A percentile compares a stretch with the other conserved stretches of the same genome.
Conservation (phyloP, 2,888 invertebrate species). For the Eristalis tenax region DNA sequence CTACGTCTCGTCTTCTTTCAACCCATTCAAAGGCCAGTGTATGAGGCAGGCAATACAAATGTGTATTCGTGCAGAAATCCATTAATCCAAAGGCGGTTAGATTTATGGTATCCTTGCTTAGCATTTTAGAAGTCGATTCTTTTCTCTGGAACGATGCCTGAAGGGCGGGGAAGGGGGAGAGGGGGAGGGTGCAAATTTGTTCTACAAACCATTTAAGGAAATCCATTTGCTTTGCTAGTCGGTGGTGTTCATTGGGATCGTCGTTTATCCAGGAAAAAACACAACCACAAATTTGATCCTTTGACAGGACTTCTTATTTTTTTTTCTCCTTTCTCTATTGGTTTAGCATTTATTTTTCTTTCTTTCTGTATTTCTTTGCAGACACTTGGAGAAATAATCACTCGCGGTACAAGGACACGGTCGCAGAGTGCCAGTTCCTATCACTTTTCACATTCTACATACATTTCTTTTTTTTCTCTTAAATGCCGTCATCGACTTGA, state of each 20-base stretch:
- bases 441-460: conserved; percentile 24
- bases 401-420: conserved; percentile 54
- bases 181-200: not conserved
- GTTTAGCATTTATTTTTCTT: conserved; percentile 9
- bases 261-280: conserved; percentile 34
- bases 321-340: conserved; percentile 30
- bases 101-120: not conserved
- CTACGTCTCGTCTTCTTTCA: too few species aligned
- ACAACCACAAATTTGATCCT: conserved; percentile 12
- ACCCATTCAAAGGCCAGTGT: not conserved
- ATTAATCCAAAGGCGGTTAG: conserved; percentile 35
- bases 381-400: conserved; percentile 44
- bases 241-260: not conserved
- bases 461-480: conserved; percentile 8
- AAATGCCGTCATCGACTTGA: conserved; percentile 55
- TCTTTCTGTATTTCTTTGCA: not conserved
- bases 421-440: conserved; percentile 14
- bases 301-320: conserved; percentile 20
- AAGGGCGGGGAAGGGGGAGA: not conserved
- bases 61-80: conserved; percentile 50
- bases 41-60: conserved; percentile 15
- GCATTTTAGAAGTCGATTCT: not conserved
- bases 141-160: not conserved
- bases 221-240: conserved; percentile 53
- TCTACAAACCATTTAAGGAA: conserved; percentile 63